Percentiles rank a stretch among this genome's conserved stretches.
These are phyloP conservation scores for Potorous gilbertii DNA, from an alignment of 2,797 vertebrate species.

Conservation along the genomic window DNA sequence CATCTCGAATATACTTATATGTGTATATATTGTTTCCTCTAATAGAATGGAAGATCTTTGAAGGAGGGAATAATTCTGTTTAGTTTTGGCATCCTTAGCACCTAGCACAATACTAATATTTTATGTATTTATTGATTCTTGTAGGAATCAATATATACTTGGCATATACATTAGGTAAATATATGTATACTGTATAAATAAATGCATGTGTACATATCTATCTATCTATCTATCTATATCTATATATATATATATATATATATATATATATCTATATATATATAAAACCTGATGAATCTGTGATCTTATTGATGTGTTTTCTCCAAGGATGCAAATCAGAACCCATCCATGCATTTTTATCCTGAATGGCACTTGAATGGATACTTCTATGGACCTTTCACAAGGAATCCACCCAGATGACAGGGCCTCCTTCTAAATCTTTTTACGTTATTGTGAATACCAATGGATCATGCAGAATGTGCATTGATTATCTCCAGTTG, in stretches of 20 bases:
- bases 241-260: not conserved
- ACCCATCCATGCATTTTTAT: not conserved
- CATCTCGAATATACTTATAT: not conserved
- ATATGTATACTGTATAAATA: constrained; percentile 20
- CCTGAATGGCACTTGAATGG: not conserved
- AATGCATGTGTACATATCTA: not conserved
- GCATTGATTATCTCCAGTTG: not conserved
- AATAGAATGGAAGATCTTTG: not conserved
- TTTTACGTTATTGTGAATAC: not conserved
- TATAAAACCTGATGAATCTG: not conserved
- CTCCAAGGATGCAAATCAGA: not conserved
- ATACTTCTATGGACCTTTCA: not conserved
- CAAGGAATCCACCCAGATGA: not conserved
- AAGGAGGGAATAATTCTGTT: not conserved
- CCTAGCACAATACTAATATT: not conserved
- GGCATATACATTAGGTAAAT: not conserved
- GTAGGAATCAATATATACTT: not conserved
- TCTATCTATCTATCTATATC: not conserved
- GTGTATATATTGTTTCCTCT: not conserved
- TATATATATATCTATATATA: not conserved
- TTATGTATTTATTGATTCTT: not conserved
- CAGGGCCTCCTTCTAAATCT: not conserved
- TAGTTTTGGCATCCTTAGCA: not conserved
- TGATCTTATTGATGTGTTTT: not conserved
- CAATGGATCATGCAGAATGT: not conserved